These are phyloP conservation scores for Pelochelys cantorii DNA, from an alignment of 2,797 vertebrate species.

Conservation along the genomic window DNA sequence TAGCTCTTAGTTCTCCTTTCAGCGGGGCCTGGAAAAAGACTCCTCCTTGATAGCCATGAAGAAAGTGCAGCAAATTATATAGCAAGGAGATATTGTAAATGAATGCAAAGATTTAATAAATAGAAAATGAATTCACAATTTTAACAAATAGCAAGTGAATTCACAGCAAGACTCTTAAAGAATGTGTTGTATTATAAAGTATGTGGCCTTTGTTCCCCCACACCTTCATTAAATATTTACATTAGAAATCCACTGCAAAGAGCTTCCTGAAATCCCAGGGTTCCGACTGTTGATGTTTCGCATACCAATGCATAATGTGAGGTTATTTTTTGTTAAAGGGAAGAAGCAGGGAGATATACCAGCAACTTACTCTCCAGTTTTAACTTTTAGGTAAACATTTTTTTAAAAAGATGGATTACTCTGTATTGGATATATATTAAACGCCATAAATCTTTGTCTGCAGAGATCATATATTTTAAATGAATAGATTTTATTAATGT, in stretches of 20 bases:
- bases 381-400: constrained; percentile 56
- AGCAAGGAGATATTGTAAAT: not conserved
- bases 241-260: not conserved
- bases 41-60: not conserved
- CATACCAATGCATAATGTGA: not conserved
- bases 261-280: not conserved
- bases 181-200: not conserved
- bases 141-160: not conserved
- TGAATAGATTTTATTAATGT: constrained; percentile 38
- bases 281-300: not conserved
- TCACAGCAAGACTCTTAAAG: not conserved
- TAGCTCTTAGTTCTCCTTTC: not conserved
- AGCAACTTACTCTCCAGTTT: constrained; percentile 28
- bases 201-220: not conserved
- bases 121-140: not conserved
- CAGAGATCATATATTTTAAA: constrained; percentile 47
- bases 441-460: constrained; percentile 68
- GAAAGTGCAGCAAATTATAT: not conserved
- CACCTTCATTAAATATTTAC: not conserved
- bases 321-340: not conserved
- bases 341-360: not conserved
- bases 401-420: constrained; percentile 62
- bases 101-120: not conserved
- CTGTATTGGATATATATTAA: constrained; percentile 64
- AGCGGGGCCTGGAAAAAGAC: not conserved